Base-by-base conservation (phyloP, 2,888 invertebrate genomes). In the Drosophila rellima region DNA sequence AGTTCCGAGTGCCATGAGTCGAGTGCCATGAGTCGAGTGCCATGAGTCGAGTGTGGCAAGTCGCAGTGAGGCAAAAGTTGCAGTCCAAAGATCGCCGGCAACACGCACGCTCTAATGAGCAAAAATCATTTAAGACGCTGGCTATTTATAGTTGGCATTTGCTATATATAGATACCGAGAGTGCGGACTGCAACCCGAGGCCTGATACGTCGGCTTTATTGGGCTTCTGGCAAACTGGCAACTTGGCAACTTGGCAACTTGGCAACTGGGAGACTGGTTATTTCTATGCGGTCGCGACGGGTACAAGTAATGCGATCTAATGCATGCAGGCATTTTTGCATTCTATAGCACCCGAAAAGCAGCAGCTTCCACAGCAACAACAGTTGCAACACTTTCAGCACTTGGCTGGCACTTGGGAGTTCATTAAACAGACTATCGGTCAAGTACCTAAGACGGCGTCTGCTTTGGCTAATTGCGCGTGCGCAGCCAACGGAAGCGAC, bases 41-140 rank as follows among this genome's bases (percentile, higher is more conserved):
- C 40, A 13, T 23, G 60, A 73, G 69, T 65, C 75, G 56, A 69
- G 63, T 42, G 57, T 45, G 70, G 64, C 70, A 75, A 70, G 48
- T 37, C 68, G 37, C 55, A 18, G 33, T 29, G 8, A 33, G 31
- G 33, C 33, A 33, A 33, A 39, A 39, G 44, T 23, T 26, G 42
- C 23, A 17, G 37, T 61, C 74, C 75, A 74, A 55, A 66, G 72
- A 72, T 72, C 78, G 74, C 52, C 76, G 63, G 77, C 87, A 87
- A 72, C 89, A 87, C 89, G 87, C 85, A 85, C 85, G 85, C 89
- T 86, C 85, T 86, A 86, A 86, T 86, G 85, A 86, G 85, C 85
- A 86, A 88, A 86, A 86, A 86, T 86, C 89, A 88, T 88, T 88
- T 88, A 87, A 84, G 84, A 86, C 82, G 68, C 70, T 63, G 78